Evolutionary conservation across 2,113 vertebrate genomes (phyloP), one percentile per base, ranked within the genome.

Genomic region (Zeus faber): DNA sequence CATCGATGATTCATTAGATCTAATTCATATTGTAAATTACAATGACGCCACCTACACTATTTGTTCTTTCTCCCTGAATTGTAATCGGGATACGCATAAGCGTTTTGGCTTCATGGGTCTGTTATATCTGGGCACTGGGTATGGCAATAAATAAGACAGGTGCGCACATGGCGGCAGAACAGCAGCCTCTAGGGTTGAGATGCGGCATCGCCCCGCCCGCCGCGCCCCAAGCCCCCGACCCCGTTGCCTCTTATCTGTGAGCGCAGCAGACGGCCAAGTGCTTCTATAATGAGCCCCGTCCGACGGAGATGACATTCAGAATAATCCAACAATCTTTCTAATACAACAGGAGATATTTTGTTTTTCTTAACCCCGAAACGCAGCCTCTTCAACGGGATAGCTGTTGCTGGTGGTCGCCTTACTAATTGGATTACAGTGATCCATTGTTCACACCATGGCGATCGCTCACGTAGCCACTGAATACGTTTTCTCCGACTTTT

Each of bases 401-500:
- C 14, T 6, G 14, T n/a, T 6, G 37, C 14, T 16, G 5, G n/a
- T 13, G 37, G 17, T 39, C 17, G 13, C 14, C n/a, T 4, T 16
- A 14, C 14, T 39, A 44, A 44, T 44, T 10, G 10, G 41, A 21
- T 8, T 17, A 43, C 27, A 51, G 16, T 54, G 48, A 39, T 50
- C 62, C 65, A 66, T 70, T 67, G 55, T 65, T 49, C 21, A 6
- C 17, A 11, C 67, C 76, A 98, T 98, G 96, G 94, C 95, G 72
- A 96, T 98, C 48, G 94, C 96, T 0, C 92, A 94, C 79, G 88
- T 95, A 59, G 95, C 96, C 62, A 95, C 94, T 11, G 94, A 98
- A 81, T 98, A 97, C 41, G 93, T 98, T 2, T 98, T 98, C 82
- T 93, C 92, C 2, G 95, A 98, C 84, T 98, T 96, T 86, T 63